Evolutionary conservation across 23 tunicate genomes (phyloP).

Genomic region (Styela plicata): DNA sequence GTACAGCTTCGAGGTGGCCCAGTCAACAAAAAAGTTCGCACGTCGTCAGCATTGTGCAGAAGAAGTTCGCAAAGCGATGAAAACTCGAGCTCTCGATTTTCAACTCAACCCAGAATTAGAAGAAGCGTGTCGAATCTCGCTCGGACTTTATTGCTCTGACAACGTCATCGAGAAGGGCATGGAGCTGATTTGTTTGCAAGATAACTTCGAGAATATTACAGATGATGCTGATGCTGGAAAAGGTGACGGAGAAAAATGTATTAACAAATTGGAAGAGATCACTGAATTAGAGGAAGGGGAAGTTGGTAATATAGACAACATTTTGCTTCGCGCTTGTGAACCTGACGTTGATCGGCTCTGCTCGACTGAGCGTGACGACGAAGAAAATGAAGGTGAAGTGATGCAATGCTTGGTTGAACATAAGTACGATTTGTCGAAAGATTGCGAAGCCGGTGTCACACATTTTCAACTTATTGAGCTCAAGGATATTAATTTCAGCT

Average conservation of each 20-base stretch:
- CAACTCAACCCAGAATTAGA: constrained; percentile 84
- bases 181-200: constrained; percentile 84
- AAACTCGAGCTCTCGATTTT: constrained; percentile 68
- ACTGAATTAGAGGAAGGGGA: constrained; percentile 61
- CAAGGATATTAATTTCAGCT: constrained; percentile 70
- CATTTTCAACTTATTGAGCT: constrained; percentile 89
- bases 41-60: constrained; percentile 37
- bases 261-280: constrained; percentile 26
- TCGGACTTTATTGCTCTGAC: constrained; percentile 66
- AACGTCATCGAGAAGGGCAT: constrained; percentile 31
- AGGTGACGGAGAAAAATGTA: constrained; percentile 24
- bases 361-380: background rate
- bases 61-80: constrained; percentile 61
- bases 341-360: constrained; percentile 46
- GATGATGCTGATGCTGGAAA: background rate
- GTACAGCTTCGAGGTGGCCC: background rate
- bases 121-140: constrained; percentile 44
- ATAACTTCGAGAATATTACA: constrained; percentile 56
- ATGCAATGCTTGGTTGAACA: constrained; percentile 74
- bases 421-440: constrained; percentile 48
- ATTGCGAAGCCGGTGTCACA: constrained; percentile 75
- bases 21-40: background rate
- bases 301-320: constrained; percentile 49
- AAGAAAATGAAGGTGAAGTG: constrained; percentile 61
- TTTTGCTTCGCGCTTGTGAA: constrained; percentile 62